Conservation (phyloP, 2,888 invertebrate genomes). For the Callinectes sapidus region DNA sequence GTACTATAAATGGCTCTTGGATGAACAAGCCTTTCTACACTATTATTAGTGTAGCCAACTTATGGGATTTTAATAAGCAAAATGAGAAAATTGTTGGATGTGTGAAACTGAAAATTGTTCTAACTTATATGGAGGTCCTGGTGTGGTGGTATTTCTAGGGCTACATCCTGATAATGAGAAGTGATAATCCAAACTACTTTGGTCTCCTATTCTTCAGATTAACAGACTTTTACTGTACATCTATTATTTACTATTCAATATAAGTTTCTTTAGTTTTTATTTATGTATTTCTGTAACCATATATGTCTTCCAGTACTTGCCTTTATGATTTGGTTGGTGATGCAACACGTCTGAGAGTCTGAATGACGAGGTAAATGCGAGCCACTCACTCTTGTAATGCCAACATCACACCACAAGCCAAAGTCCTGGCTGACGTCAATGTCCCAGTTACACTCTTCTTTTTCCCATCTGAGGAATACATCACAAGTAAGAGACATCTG, state of each 20-base stretch:
- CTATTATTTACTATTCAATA: background rate
- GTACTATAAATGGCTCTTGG: too few species aligned
- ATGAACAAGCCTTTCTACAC: too few species aligned
- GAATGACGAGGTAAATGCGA: constrained; percentile 70
- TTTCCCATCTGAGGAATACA: constrained; percentile 58
- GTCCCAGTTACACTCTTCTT: constrained; percentile 50
- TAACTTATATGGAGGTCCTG: too few species aligned
- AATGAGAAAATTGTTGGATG: too few species aligned
- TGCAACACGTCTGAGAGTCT: constrained; percentile 68
- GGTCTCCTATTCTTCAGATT: too few species aligned
- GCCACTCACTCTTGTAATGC: constrained; percentile 66
- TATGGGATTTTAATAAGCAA: too few species aligned
- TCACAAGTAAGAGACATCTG: background rate
- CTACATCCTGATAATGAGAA: too few species aligned
- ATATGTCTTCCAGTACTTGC: constrained; percentile 27
- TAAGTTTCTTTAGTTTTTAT: background rate
- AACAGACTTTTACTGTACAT: too few species aligned
- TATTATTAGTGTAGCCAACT: too few species aligned
- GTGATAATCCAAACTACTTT: too few species aligned
- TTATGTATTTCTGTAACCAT: background rate
- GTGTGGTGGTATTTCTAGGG: too few species aligned
- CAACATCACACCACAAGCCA: constrained; percentile 60
- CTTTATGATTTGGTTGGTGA: constrained; percentile 68
- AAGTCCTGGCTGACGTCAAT: constrained; percentile 19
- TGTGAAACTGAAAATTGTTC: too few species aligned